A percentile compares a stretch with the other conserved stretches of the same genome.
These are phyloP conservation scores for Chouioia cunea DNA, from an alignment of 2,888 invertebrate genomes.

Conservation along the genomic window DNA sequence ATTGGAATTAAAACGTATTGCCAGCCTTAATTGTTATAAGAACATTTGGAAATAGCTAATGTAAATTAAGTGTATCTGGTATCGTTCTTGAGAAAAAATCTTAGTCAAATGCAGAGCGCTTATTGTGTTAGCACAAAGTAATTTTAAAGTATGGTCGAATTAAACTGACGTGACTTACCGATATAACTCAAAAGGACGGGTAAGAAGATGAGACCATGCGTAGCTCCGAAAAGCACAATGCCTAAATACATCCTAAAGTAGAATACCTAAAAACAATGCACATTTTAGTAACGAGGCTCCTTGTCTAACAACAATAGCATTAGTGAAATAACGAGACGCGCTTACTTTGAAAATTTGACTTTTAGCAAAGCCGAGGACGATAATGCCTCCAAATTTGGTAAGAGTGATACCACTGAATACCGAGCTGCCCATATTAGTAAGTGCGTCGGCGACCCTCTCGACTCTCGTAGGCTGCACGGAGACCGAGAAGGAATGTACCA, in stretches of 20 bases:
- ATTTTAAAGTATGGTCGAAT: constrained; percentile 5
- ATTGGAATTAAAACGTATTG: constrained; percentile 10
- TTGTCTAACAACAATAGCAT: constrained; percentile 42
- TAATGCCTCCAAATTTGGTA: constrained; percentile 97
- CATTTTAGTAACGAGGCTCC: constrained; percentile 51
- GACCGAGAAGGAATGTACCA: constrained; percentile 91
- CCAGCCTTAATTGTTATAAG: constrained; percentile 1
- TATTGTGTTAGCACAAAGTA: background rate
- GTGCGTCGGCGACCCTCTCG: constrained; percentile 84
- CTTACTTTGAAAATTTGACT: constrained; percentile 92
- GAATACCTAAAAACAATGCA: constrained; percentile 75
- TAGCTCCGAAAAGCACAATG: constrained; percentile 96
- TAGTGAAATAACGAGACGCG: background rate
- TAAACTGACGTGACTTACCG: constrained; percentile 74
- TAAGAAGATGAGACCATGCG: constrained; percentile 96
- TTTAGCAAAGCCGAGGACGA: constrained; percentile 96
- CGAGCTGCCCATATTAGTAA: constrained; percentile 90
- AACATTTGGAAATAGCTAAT: background rate
- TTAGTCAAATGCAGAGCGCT: background rate
- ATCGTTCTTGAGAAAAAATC: constrained; percentile 6
- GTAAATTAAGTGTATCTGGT: constrained; percentile 1
- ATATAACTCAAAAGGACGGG: constrained; percentile 97
- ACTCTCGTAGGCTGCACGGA: constrained; percentile 81
- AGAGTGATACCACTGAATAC: constrained; percentile 97
- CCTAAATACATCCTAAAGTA: constrained; percentile 98